phyloP scores from a whole-genome alignment of 2,113 vertebrate genomes.

The Chaetodon trifascialis region DNA sequence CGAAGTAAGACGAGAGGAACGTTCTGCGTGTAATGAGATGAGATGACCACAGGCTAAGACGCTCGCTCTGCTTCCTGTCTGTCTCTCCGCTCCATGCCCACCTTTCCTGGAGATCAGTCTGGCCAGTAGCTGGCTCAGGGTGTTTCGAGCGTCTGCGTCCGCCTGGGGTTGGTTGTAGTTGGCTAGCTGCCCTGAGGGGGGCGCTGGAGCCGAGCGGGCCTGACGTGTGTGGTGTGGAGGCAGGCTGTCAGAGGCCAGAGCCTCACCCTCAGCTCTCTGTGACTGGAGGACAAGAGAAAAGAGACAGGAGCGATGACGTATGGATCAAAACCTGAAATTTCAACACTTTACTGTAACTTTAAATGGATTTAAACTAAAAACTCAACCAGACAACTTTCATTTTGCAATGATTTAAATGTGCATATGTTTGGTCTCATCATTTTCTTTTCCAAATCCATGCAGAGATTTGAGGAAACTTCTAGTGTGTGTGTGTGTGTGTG shows the following conservation, averaged over 20 bases:
- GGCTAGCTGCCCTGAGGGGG: slow-evolving; percentile 54
- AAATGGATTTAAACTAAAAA: background rate
- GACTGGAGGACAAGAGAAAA: slow-evolving; percentile 28
- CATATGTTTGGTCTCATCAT: background rate
- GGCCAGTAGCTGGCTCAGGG: slow-evolving; percentile 80
- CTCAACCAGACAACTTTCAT: background rate
- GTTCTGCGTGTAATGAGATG: slow-evolving; percentile 9
- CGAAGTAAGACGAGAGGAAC: background rate
- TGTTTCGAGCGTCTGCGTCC: slow-evolving; percentile 54
- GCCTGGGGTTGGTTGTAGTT: slow-evolving; percentile 65
- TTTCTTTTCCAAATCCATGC: background rate
- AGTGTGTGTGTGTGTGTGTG: slow-evolving; percentile 19
- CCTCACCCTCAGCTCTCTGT: slow-evolving; percentile 57
- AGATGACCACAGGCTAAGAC: background rate
- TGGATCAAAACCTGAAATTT: background rate
- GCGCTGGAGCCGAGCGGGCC: slow-evolving; percentile 72
- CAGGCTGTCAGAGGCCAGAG: slow-evolving; percentile 53
- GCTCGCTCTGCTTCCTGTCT: background rate
- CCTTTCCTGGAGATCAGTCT: slow-evolving; percentile 83
- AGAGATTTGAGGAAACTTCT: background rate
- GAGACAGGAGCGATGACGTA: no score
- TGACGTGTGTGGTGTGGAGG: slow-evolving; percentile 70
- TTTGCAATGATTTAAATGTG: no score
- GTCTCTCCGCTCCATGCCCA: slow-evolving; percentile 35
- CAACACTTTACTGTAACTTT: background rate